Percentiles rank a stretch among this genome's conserved stretches.
Evolutionary conservation across 1,140 invertebrate species (phyloP).

Genomic region (Musca domestica): DNA sequence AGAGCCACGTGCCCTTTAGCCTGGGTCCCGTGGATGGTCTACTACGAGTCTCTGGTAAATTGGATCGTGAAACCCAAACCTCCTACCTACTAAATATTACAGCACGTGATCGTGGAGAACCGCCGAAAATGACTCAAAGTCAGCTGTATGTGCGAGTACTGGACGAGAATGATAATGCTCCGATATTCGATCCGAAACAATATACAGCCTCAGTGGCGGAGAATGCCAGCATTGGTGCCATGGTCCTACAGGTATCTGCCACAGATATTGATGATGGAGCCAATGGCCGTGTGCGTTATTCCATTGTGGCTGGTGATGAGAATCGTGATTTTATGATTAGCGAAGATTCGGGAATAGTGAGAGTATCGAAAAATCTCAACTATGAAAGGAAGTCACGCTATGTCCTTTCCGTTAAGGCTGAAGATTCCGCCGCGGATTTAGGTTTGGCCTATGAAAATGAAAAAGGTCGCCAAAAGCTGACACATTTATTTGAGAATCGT

Average conservation of each 20-base stretch:
- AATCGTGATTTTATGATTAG: slow-evolving; percentile 88
- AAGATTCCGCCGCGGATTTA: slow-evolving; percentile 75
- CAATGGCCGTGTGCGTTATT: slow-evolving; percentile 85
- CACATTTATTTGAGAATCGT: slow-evolving; percentile 43
- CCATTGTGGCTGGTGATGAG: slow-evolving; percentile 83
- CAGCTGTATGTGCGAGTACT: slow-evolving; percentile 73
- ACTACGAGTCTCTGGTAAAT: slow-evolving; percentile 71
- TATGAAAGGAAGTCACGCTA: slow-evolving; percentile 87
- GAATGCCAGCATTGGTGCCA: slow-evolving; percentile 89
- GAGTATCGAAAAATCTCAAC: slow-evolving; percentile 87
- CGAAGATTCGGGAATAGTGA: slow-evolving; percentile 83
- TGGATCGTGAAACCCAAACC: slow-evolving; percentile 82
- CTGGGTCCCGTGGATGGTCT: slow-evolving; percentile 86
- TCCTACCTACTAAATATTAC: slow-evolving; percentile 78
- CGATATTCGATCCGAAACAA: slow-evolving; percentile 82
- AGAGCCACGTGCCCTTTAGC: slow-evolving; percentile 65
- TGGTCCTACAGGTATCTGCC: slow-evolving; percentile 85
- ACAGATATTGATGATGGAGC: slow-evolving; percentile 87
- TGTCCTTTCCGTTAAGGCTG: slow-evolving; percentile 77
- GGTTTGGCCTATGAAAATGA: slow-evolving; percentile 6
- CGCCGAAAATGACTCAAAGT: slow-evolving; percentile 69
- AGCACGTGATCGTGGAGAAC: slow-evolving; percentile 86
- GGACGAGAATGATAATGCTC: slow-evolving; percentile 93
- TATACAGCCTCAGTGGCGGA: slow-evolving; percentile 87
- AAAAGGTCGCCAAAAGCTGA: neutral